These are phyloP conservation scores for Riparia riparia DNA, from an alignment of 2,113 vertebrate genomes.

Conservation along the genomic window DNA sequence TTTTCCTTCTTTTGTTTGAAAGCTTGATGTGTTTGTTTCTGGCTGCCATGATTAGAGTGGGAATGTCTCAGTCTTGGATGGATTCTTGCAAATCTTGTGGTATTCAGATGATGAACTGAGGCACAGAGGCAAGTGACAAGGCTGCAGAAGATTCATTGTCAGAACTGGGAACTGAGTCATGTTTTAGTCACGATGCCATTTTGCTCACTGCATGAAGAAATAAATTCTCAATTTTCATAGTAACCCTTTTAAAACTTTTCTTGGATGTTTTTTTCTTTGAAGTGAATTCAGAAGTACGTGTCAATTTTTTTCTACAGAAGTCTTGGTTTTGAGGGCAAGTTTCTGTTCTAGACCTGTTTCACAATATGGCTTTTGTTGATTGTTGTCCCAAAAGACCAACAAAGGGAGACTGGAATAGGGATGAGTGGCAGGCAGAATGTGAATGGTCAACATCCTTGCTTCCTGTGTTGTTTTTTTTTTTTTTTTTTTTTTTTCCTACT, in stretches of 20 bases:
- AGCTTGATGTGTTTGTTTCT: neutral
- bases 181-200: neutral
- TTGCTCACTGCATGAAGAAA: neutral
- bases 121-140: neutral
- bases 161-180: neutral
- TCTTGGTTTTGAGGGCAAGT: neutral
- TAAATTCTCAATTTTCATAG: neutral
- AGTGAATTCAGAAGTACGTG: neutral
- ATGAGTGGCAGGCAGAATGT: neutral
- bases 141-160: neutral
- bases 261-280: neutral
- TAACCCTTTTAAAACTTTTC: rapidly evolving
- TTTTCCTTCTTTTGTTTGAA: neutral
- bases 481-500: neutral
- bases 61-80: neutral
- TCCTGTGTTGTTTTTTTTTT: neutral
- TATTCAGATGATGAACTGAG: neutral
- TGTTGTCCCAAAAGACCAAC: neutral
- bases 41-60: neutral
- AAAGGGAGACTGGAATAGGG: neutral
- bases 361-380: neutral
- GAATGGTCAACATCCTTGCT: neutral
- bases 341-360: neutral
- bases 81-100: neutral
- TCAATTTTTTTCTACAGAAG: neutral